Evolutionary conservation across 2,797 vertebrate genomes (phyloP).

Genomic region (Bryconaethiops microstoma): DNA sequence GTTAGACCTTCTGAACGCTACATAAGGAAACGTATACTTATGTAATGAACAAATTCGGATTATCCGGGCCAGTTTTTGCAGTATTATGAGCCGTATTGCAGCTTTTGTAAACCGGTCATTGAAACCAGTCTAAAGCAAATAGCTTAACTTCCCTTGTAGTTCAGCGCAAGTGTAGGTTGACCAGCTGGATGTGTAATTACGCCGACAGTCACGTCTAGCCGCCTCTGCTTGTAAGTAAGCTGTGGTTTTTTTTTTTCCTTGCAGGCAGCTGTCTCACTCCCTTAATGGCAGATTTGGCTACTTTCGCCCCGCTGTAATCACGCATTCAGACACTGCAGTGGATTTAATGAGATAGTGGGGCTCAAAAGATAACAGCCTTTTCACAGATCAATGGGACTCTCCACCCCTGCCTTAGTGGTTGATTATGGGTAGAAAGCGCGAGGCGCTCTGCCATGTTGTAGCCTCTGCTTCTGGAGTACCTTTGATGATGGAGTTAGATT

Average conservation of each 20-base stretch:
- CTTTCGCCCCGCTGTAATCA: conserved; percentile 47
- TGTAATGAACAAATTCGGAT: no score
- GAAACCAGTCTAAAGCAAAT: no score
- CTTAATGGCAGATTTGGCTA: conserved; percentile 40
- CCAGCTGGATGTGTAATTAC: conserved; percentile 14
- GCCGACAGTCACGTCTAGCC: neutral
- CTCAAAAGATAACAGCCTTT: conserved; percentile 37
- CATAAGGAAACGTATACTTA: no score
- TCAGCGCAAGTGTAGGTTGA: neutral
- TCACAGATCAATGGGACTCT: conserved; percentile 47
- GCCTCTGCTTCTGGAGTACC: conserved; percentile 16
- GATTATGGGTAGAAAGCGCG: conserved; percentile 37
- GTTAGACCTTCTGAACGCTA: no score
- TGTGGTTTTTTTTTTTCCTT: conserved; percentile 5
- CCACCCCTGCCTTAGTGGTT: conserved; percentile 33
- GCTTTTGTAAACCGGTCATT: no score
- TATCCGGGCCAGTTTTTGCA: no score
- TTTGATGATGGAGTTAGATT: conserved; percentile 24
- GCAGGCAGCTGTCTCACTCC: conserved; percentile 30
- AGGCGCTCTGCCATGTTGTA: neutral
- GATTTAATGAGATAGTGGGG: conserved; percentile 53
- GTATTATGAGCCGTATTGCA: no score
- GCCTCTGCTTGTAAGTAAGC: conserved; percentile 1
- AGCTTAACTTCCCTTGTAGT: neutral
- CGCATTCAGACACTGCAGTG: conserved; percentile 15